Evolutionary conservation across 2,888 invertebrate genomes (phyloP).

Genomic region (Thalpophila matura): DNA sequence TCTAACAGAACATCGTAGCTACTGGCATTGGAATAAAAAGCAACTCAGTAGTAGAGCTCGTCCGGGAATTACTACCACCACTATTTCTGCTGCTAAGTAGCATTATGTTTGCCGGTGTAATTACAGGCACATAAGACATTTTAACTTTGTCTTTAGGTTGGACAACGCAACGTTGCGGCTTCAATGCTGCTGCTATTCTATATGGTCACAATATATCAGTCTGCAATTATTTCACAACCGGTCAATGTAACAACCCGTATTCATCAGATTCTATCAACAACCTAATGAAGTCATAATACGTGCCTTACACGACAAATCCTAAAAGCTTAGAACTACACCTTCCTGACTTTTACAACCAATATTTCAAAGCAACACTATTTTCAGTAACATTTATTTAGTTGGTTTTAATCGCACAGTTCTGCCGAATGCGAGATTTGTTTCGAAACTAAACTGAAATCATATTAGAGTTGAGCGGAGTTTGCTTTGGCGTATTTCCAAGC

Average conservation of each 20-base stretch:
- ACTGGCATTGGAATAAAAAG: not conserved
- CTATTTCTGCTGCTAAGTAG: too few species aligned
- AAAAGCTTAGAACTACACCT: slow-evolving; percentile 1
- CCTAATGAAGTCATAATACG: not conserved
- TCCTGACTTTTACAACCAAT: slow-evolving; percentile 17
- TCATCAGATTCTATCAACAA: too few species aligned
- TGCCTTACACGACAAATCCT: not conserved
- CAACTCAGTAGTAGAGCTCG: not conserved
- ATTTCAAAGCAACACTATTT: slow-evolving; percentile 48
- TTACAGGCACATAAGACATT: too few species aligned
- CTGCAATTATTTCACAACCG: too few species aligned
- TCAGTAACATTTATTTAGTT: slow-evolving; percentile 60
- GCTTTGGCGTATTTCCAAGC: slow-evolving; percentile 82
- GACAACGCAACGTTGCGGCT: too few species aligned
- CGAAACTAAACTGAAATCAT: slow-evolving; percentile 83
- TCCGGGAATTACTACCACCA: too few species aligned
- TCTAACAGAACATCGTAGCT: slow-evolving; percentile 3
- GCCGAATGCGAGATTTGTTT: slow-evolving; percentile 78
- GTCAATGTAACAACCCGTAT: too few species aligned
- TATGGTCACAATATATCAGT: too few species aligned
- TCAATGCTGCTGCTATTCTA: too few species aligned
- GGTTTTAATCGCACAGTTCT: slow-evolving; percentile 66
- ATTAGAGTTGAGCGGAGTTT: slow-evolving; percentile 82
- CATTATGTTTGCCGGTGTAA: too few species aligned
- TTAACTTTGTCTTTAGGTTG: too few species aligned